phyloP scores from a whole-genome alignment of 2,113 vertebrate genomes.

The Rhadina sibilatrix region DNA sequence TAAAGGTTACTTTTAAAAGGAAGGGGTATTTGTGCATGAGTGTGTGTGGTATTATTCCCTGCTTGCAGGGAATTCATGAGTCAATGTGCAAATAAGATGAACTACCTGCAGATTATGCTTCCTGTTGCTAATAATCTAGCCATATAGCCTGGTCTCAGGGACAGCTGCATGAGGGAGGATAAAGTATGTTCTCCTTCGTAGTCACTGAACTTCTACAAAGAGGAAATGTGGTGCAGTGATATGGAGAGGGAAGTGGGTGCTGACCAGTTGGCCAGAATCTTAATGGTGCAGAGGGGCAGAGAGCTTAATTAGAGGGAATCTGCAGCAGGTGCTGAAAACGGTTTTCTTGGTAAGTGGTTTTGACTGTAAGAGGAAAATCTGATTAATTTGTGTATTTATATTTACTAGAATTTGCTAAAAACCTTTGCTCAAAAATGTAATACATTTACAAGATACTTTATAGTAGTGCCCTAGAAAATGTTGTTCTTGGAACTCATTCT shows the following conservation, averaged over 20 bases:
- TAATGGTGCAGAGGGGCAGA: neutral
- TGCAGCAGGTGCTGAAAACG: neutral
- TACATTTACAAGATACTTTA: neutral
- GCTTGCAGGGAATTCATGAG: neutral
- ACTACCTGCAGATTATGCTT: neutral
- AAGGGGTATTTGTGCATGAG: neutral
- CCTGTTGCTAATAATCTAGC: neutral
- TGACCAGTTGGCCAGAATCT: neutral
- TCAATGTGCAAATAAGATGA: neutral
- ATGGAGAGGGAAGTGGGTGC: neutral
- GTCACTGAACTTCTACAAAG: neutral
- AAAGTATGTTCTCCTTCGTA: neutral
- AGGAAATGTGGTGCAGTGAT: neutral
- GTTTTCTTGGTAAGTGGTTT: neutral
- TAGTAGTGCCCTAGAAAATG: slow-evolving; percentile 1
- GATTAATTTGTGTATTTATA: neutral
- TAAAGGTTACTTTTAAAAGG: neutral
- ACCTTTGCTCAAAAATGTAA: neutral
- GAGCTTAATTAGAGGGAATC: neutral
- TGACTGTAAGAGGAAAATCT: neutral
- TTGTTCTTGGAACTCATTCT: slow-evolving; percentile 24
- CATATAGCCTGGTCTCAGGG: neutral
- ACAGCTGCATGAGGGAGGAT: neutral
- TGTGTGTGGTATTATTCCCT: neutral
- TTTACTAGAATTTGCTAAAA: neutral